Percentiles rank a stretch among this genome's conserved stretches.
phyloP scores from a whole-genome alignment of 2,113 vertebrate species.

The Poeciliopsis prolifica region DNA sequence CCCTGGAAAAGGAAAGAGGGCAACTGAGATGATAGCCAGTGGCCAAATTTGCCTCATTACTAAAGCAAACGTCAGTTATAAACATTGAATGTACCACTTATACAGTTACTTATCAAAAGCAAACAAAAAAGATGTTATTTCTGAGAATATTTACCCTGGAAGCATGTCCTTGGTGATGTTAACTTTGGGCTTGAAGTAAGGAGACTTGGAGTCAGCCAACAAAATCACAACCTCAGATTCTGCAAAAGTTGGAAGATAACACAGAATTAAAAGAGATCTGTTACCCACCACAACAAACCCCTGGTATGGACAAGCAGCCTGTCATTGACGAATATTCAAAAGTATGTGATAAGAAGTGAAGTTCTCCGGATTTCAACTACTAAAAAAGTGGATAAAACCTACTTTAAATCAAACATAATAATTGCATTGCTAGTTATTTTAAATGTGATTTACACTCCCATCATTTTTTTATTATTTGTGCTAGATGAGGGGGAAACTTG shows the following conservation, averaged over 20 bases:
- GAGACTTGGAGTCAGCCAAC: conserved; percentile 90
- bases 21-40: neutral
- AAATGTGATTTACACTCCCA: too few species aligned
- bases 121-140: neutral
- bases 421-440: too few species aligned
- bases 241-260: conserved; percentile 66
- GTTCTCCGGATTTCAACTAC: too few species aligned
- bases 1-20: conserved; percentile 47
- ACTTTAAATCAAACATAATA: too few species aligned
- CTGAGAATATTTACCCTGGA: conserved; percentile 77
- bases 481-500: too few species aligned
- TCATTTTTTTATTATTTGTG: too few species aligned
- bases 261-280: neutral
- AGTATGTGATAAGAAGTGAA: too few species aligned
- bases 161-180: conserved; percentile 70
- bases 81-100: neutral
- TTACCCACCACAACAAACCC: neutral
- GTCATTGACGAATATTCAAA: too few species aligned
- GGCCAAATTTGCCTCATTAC: neutral
- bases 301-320: too few species aligned
- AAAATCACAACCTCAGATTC: conserved; percentile 90
- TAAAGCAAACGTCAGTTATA: neutral
- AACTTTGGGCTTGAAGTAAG: conserved; percentile 94
- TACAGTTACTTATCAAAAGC: neutral
- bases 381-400: too few species aligned